Conservation (phyloP, 2,888 invertebrate genomes). For the Stenchaetothrips biformis region DNA sequence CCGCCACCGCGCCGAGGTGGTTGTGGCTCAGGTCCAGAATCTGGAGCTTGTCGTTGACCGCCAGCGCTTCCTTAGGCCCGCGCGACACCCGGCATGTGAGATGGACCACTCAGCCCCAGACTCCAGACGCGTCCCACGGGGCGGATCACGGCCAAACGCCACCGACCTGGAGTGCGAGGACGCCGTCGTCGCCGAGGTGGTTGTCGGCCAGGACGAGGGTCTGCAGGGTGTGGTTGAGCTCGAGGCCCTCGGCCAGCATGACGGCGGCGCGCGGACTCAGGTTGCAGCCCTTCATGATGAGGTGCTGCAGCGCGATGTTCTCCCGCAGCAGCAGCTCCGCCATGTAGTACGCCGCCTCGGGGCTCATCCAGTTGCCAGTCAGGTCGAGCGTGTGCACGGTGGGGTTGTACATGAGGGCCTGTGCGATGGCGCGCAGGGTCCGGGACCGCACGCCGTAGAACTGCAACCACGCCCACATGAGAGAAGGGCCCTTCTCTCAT, state of each 20-base stretch:
- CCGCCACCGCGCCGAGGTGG: conserved; percentile 30
- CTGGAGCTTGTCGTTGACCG: conserved; percentile 27
- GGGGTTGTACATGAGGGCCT: conserved; percentile 19
- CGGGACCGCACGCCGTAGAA: neutral
- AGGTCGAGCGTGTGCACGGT: conserved; percentile 17
- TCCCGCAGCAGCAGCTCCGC: conserved; percentile 5
- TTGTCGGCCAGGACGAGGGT: conserved; percentile 54
- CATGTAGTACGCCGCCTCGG: conserved; percentile 3
- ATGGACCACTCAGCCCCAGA: neutral
- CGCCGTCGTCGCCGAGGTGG: conserved; percentile 45
- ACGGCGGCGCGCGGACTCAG: neutral
- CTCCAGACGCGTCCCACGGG: too few relatives aligned
- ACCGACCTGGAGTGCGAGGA: neutral
- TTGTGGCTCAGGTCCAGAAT: conserved; percentile 34
- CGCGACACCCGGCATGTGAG: neutral
- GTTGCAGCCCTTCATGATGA: neutral
- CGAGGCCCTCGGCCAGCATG: conserved; percentile 37
- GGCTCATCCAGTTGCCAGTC: neutral
- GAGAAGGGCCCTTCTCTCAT: too few relatives aligned
- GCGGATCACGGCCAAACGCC: neutral
- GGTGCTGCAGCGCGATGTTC: neutral
- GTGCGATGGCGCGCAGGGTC: neutral
- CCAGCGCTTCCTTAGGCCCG: conserved; percentile 12
- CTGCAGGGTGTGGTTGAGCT: conserved; percentile 46
- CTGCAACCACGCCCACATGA: too few relatives aligned